A percentile compares a stretch with the other conserved stretches of the same genome.
Conservation (phyloP, 2,113 vertebrate genomes). For the Mola mola region DNA sequence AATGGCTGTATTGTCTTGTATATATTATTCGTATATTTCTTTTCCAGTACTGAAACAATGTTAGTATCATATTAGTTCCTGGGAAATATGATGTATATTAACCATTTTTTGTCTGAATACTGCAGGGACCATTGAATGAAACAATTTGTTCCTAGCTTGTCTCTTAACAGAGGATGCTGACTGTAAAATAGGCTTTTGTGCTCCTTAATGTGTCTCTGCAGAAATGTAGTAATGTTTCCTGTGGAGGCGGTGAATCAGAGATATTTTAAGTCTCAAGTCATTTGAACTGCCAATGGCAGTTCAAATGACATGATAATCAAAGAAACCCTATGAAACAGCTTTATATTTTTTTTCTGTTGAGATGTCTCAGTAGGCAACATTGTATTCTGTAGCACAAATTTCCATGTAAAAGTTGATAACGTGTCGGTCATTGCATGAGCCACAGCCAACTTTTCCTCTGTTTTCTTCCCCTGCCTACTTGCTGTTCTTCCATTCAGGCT, state of each 20-base stretch:
- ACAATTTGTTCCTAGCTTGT: slow-evolving; percentile 21
- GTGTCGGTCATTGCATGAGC: not conserved
- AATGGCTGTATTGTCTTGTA: too few species aligned
- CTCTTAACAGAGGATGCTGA: slow-evolving; percentile 13
- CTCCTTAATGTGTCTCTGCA: slow-evolving; percentile 32
- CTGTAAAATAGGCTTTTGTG: slow-evolving; percentile 10
- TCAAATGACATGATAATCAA: too few species aligned
- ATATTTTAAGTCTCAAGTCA: not conserved
- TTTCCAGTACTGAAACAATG: too few species aligned
- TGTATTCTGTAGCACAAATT: not conserved
- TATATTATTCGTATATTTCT: too few species aligned
- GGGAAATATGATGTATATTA: too few species aligned
- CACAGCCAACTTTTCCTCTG: slow-evolving; percentile 7
- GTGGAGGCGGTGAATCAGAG: slow-evolving; percentile 21
- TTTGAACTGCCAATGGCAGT: too few species aligned
- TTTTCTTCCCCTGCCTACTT: not conserved
- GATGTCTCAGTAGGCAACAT: not conserved
- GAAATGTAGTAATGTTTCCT: slow-evolving; percentile 26
- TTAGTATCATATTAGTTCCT: too few species aligned
- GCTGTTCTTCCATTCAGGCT: slow-evolving; percentile 53
- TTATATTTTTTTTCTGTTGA: not conserved
- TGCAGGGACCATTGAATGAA: slow-evolving; percentile 10
- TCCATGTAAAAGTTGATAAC: not conserved
- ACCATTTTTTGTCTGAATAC: slow-evolving; percentile 4
- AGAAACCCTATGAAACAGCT: not conserved